phyloP scores from a whole-genome alignment of 1,140 invertebrate species.

The Pseudomyrmex flavicornis region DNA sequence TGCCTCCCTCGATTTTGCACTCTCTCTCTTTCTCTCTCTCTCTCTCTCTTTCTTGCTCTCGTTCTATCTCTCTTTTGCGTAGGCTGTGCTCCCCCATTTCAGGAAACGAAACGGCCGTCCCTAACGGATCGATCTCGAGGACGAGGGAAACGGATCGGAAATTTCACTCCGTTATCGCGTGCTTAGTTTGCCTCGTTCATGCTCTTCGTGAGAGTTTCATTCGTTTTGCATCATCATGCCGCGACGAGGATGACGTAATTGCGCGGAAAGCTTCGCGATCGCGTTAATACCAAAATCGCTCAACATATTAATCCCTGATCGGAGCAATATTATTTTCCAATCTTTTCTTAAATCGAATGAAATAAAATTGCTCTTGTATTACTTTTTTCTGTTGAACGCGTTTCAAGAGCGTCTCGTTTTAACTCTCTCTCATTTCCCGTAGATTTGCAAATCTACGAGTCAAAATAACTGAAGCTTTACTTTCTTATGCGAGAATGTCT shows the following conservation, averaged over 20 bases:
- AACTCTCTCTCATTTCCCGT: not conserved
- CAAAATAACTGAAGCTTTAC: not conserved
- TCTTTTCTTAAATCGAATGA: too few species aligned
- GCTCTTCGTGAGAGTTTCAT: slow-evolving; percentile 24
- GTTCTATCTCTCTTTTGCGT: slow-evolving; percentile 40
- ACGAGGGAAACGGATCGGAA: slow-evolving; percentile 56
- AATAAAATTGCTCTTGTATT: not conserved
- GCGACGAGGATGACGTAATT: slow-evolving; percentile 26
- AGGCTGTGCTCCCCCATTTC: slow-evolving; percentile 30
- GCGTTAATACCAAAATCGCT: not conserved
- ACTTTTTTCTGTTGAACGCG: not conserved
- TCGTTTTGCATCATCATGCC: slow-evolving; percentile 48
- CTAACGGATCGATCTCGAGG: slow-evolving; percentile 68
- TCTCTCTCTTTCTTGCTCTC: not conserved
- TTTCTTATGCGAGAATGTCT: slow-evolving; percentile 11
- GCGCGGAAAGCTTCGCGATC: not conserved
- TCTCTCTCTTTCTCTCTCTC: not conserved
- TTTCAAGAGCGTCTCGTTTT: not conserved
- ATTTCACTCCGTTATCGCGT: slow-evolving; percentile 59
- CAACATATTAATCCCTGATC: slow-evolving; percentile 13
- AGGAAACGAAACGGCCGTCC: slow-evolving; percentile 61
- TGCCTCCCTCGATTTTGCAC: slow-evolving; percentile 55
- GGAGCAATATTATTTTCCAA: too few species aligned
- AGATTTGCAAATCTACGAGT: not conserved
- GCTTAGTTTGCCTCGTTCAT: slow-evolving; percentile 43